These are phyloP conservation scores for Hirundo rustica DNA, from an alignment of 2,797 vertebrate genomes.

Conservation along the genomic window DNA sequence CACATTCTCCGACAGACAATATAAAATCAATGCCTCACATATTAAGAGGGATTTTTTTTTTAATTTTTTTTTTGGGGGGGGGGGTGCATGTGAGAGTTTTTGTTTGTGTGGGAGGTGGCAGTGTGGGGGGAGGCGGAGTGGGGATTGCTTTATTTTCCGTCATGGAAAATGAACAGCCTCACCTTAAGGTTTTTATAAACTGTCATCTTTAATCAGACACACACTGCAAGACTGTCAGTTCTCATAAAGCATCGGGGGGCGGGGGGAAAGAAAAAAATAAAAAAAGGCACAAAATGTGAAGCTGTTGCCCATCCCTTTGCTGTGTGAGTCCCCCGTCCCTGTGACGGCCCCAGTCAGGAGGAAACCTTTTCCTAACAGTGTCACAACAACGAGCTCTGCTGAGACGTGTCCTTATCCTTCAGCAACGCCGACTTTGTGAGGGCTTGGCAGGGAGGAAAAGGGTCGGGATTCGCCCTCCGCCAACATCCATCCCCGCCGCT, in stretches of 20 bases:
- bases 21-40: conserved; percentile 58
- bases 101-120: background rate
- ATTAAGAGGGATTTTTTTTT: background rate
- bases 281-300: background rate
- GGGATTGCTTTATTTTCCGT: conserved; percentile 49
- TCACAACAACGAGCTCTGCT: background rate
- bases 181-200: conserved; percentile 72
- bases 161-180: conserved; percentile 69
- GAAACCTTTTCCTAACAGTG: background rate
- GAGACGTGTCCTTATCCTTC: background rate
- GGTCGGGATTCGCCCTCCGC: background rate
- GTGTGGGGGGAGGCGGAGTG: too few species aligned
- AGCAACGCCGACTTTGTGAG: background rate
- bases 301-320: background rate
- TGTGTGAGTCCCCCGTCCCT: background rate
- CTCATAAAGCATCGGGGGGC: background rate
- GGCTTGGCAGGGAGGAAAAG: background rate
- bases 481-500: background rate
- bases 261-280: rapidly evolving
- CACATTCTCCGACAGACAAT: conserved; percentile 67
- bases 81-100: background rate
- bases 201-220: conserved; percentile 74
- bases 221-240: conserved; percentile 56
- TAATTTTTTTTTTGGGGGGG: too few species aligned
- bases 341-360: background rate